phyloP scores from a whole-genome alignment of 2,113 vertebrate genomes.

The Phaethon lepturus region DNA sequence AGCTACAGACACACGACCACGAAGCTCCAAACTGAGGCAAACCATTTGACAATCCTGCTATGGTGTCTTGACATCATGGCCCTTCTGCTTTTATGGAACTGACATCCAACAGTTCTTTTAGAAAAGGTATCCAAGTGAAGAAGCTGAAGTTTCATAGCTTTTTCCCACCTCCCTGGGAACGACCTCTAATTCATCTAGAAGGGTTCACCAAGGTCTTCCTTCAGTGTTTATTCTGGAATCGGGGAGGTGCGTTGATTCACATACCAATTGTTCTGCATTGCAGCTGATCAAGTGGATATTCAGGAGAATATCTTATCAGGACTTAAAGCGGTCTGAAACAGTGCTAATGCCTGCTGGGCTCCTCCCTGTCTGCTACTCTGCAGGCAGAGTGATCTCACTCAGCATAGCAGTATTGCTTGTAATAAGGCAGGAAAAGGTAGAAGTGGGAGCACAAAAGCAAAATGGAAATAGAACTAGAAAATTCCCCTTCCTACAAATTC shows the following conservation, averaged over 20 bases:
- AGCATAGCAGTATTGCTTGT: fast-evolving
- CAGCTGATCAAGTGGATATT: not conserved
- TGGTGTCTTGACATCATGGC: not conserved
- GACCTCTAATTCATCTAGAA: not conserved
- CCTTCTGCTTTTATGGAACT: not conserved
- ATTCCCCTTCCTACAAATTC: not conserved
- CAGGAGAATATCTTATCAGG: not conserved
- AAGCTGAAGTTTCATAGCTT: not conserved
- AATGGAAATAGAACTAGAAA: not conserved
- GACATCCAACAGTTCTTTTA: not conserved
- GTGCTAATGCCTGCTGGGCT: not conserved
- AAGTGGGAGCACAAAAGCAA: not conserved
- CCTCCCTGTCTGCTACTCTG: not conserved
- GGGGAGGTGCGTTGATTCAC: not conserved
- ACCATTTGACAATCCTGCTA: not conserved
- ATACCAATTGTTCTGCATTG: not conserved
- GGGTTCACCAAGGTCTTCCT: not conserved
- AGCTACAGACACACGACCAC: not conserved
- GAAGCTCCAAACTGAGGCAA: not conserved
- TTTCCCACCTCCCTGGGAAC: not conserved
- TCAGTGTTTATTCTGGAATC: not conserved
- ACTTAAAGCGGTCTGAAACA: not conserved
- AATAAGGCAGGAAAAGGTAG: not conserved
- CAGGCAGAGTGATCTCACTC: not conserved
- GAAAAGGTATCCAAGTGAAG: not conserved